These are phyloP conservation scores for Craseonycteris thonglongyai DNA, from an alignment of 2,113 vertebrate species.

Conservation along the genomic window DNA sequence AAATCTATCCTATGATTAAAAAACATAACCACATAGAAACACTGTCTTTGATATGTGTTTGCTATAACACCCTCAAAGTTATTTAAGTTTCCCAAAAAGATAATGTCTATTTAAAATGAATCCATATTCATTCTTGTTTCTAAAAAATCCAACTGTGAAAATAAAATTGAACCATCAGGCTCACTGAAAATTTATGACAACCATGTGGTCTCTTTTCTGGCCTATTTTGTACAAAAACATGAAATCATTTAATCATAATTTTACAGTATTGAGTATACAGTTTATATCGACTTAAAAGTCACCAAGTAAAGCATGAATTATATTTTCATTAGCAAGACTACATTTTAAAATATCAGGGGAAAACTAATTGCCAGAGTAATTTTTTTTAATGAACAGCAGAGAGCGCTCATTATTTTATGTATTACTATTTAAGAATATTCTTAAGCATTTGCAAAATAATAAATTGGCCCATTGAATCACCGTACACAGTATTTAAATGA, in stretches of 20 bases:
- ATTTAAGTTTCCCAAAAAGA: neutral
- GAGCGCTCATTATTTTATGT: neutral
- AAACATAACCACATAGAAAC: neutral
- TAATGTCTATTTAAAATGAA: constrained; percentile 27
- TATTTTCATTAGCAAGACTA: neutral
- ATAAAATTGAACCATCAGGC: neutral
- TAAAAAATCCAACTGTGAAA: neutral
- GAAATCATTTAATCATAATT: neutral
- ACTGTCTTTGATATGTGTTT: neutral
- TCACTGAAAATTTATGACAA: neutral
- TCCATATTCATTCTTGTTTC: constrained; percentile 24
- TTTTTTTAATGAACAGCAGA: neutral
- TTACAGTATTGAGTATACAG: neutral
- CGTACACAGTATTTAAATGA: neutral
- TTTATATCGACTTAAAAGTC: neutral
- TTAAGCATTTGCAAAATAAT: neutral
- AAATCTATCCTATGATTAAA: neutral
- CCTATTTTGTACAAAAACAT: neutral
- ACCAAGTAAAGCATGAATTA: neutral
- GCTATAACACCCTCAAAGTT: neutral
- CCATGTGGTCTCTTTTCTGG: neutral
- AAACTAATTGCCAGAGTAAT: neutral
- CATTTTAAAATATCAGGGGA: neutral
- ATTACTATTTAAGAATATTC: neutral
- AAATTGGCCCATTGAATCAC: neutral